Percentiles rank a stretch among this genome's conserved stretches.
phyloP scores from a whole-genome alignment of 2,888 invertebrate species.

The Urechis unicinctus region DNA sequence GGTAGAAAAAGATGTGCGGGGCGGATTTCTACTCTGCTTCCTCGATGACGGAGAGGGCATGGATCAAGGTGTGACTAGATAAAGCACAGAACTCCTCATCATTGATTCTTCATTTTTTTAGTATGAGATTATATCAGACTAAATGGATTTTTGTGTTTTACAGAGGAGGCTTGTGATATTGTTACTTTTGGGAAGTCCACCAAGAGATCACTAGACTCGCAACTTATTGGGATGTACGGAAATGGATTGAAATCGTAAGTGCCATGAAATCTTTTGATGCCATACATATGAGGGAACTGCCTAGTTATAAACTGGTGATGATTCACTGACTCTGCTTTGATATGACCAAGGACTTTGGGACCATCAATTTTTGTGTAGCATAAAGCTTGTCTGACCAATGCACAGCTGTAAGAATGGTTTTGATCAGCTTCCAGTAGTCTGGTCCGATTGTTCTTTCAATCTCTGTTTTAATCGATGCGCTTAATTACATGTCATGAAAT shows the following conservation, averaged over 20 bases:
- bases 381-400: too few species aligned
- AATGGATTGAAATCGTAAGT: slow-evolving; percentile 55
- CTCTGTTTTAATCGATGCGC: too few species aligned
- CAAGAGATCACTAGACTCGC: slow-evolving; percentile 43
- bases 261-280: neutral
- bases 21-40: slow-evolving; percentile 49
- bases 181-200: slow-evolving; percentile 51
- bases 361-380: too few species aligned
- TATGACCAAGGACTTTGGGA: too few species aligned
- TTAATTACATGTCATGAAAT: too few species aligned
- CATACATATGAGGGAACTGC: too few species aligned
- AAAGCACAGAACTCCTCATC: too few species aligned
- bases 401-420: too few species aligned
- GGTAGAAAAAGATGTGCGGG: slow-evolving; percentile 37
- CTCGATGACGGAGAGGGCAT: slow-evolving; percentile 54
- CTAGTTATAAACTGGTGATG: too few species aligned
- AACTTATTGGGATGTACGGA: slow-evolving; percentile 54
- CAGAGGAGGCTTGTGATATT: slow-evolving; percentile 49
- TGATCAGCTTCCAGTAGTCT: too few species aligned
- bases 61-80: slow-evolving; percentile 42
- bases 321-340: too few species aligned
- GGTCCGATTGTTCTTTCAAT: too few species aligned
- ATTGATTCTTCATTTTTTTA: neutral
- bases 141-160: neutral
- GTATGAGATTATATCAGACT: neutral